Evolutionary conservation across 23 tunicate genomes (phyloP).

Genomic region (Clavelina lepadiformis): DNA sequence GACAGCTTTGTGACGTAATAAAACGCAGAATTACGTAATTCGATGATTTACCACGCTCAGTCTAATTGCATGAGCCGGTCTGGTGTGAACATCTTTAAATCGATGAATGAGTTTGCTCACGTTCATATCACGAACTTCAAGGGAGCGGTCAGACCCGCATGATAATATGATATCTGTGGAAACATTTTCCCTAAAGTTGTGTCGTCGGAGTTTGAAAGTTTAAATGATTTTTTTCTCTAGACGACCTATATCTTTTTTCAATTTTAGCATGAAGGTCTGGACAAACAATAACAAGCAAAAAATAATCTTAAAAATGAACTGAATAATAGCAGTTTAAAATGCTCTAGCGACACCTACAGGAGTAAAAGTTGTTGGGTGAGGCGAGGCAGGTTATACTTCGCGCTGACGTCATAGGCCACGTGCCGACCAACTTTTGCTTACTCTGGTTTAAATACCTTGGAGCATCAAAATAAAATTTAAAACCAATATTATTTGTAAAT

Average conservation of each 20-base stretch:
- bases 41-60: slow-evolving; percentile 20
- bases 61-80: slow-evolving; percentile 40
- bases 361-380: slow-evolving; percentile 54
- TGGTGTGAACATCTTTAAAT: slow-evolving; percentile 41
- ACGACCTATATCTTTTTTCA: no score
- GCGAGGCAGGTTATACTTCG: slow-evolving; percentile 47
- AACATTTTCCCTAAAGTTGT: no score
- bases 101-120: slow-evolving; percentile 1
- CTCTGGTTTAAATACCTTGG: slow-evolving; percentile 53
- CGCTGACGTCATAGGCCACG: slow-evolving; percentile 24
- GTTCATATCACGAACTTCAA: slow-evolving; percentile 56
- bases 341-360: slow-evolving; percentile 40
- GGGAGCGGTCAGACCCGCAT: slow-evolving; percentile 48
- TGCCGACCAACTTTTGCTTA: slow-evolving; percentile 38
- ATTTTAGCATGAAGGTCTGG: no score
- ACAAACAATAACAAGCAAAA: no score
- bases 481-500: no score
- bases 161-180: slow-evolving; percentile 28
- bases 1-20: neutral
- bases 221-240: no score
- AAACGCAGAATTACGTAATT: neutral
- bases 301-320: no score
- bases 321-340: no score
- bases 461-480: no score
- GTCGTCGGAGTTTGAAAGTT: no score